A percentile compares a stretch with the other conserved stretches of the same genome.
phyloP scores from a whole-genome alignment of 64 coral and sea anemone species.

The Platygyra sinensis region DNA sequence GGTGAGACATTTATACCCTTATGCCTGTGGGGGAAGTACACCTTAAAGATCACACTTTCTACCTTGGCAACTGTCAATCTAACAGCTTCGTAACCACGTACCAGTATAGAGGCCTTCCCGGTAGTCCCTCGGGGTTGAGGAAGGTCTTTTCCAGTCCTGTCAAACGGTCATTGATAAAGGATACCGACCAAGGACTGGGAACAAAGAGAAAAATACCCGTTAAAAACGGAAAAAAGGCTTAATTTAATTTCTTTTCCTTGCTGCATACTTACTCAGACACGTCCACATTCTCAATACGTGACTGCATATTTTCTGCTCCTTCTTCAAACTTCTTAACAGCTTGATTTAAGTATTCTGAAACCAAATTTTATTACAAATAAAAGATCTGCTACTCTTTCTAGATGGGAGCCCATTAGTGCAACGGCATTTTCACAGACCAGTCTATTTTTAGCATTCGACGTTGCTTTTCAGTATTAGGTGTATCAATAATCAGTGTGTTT shows the following conservation, averaged over 20 bases:
- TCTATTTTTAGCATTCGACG: too few relatives aligned
- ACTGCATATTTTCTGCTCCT: slow-evolving; percentile 53
- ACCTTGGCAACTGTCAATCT: too few relatives aligned
- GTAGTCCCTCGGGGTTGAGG: slow-evolving; percentile 79
- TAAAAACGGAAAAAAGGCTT: too few relatives aligned
- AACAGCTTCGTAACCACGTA: neutral
- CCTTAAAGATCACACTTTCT: too few relatives aligned
- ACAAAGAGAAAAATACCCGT: neutral
- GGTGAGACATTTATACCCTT: neutral
- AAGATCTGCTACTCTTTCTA: too few relatives aligned
- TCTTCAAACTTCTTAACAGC: slow-evolving; percentile 68
- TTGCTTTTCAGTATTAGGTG: too few relatives aligned
- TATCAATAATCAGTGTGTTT: too few relatives aligned
- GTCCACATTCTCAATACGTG: slow-evolving; percentile 51
- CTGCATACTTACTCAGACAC: slow-evolving; percentile 71
- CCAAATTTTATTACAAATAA: neutral
- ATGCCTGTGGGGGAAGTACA: too few relatives aligned
- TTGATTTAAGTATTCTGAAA: slow-evolving; percentile 71
- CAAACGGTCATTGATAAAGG: slow-evolving; percentile 77
- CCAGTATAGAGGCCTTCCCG: slow-evolving; percentile 88
- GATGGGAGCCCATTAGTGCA: too few relatives aligned
- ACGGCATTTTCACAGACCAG: too few relatives aligned
- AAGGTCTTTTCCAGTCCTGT: slow-evolving; percentile 88
- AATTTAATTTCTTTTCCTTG: neutral
- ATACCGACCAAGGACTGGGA: slow-evolving; percentile 40